Base-by-base conservation (phyloP, 2,888 invertebrate species). In the Pristionchus exspectatus region DNA sequence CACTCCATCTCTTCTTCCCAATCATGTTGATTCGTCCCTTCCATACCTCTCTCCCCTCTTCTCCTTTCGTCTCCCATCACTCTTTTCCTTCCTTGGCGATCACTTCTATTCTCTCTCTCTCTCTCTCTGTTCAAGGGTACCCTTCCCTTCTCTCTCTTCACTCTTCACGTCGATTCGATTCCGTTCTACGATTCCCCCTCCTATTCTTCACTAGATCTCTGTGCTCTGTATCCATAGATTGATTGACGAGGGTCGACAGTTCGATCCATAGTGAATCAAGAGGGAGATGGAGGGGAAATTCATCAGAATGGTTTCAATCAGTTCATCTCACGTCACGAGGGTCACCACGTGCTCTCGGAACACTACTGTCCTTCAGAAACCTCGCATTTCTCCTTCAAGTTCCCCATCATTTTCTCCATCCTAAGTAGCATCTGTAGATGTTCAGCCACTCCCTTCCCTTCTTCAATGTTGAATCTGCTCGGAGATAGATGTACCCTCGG, bases 31-130 rank as follows among this genome's bases (percentile, higher is more conserved):
- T 85, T 59, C 59, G 59, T 33, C 21, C 84, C 81, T 85, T 24
- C 54, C 30, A 33, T 38, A 72, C 72, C 72, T 83, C 81, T 83
- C 38, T 38, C 56, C 83, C 14, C 30, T 18, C 50, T 30, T 56
- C 56, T 56, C n/a, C 27, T 54, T 54, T 83, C 27, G 14, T 83
- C 54, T 12, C 50, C 50, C 83, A n/a, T 83, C 27, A 54, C 54
- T 74, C 74, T 54, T 54, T 50, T 81, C 50, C 81, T 81, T 81
- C 81, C n/a, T 81, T 54, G 50, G 81, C 44, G 81, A 81, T 81
- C 81, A 27, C 81, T 50, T 27, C 77, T 27, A 44, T 81, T 50
- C 50, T 38, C 38, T 38, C 38, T 50, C 50, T 38, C 38, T 38
- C 38, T 50, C 81, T 54, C 44, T 14, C 81, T 54, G 50, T 81